Evolutionary conservation across 2,113 vertebrate genomes (phyloP).

Genomic region (mouse (Mus musculus)): GRCm39 chr3:29614501-29615000

Average conservation of each 20-base stretch:
- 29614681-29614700: too few relatives aligned
- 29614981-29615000: constrained; percentile 66
- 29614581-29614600: too few relatives aligned
- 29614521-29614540: too few relatives aligned
- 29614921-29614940: constrained; percentile 83
- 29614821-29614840: constrained; percentile 71
- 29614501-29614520: too few relatives aligned
- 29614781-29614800: constrained; percentile 71
- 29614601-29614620: too few relatives aligned
- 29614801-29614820: constrained; percentile 75
- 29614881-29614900: constrained; percentile 85
- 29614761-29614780: neutral
- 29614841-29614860: constrained; percentile 80
- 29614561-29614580: too few relatives aligned
- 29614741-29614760: neutral
- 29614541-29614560: too few relatives aligned
- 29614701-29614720: too few relatives aligned
- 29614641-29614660: too few relatives aligned
- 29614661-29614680: too few relatives aligned
- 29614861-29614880: constrained; percentile 72
- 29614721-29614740: too few relatives aligned
- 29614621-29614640: too few relatives aligned
- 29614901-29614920: constrained; percentile 80
- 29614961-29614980: constrained; percentile 81
- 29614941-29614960: constrained; percentile 80